These are phyloP conservation scores for Pangasius mekongensis DNA, from an alignment of 2,797 vertebrate genomes.

Conservation along the genomic window DNA sequence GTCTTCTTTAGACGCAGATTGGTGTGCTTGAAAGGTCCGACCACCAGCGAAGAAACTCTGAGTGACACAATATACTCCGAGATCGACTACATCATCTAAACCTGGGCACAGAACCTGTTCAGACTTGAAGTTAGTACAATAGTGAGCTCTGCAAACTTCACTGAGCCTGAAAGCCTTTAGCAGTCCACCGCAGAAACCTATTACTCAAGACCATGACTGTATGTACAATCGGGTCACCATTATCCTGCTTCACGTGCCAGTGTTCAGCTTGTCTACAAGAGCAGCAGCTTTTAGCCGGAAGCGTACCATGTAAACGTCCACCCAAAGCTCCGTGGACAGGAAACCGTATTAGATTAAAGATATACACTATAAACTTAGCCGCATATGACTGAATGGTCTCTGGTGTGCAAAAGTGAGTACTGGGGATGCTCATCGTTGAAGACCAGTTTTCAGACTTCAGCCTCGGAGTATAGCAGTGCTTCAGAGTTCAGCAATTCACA, in stretches of 20 bases:
- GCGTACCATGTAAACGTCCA: neutral
- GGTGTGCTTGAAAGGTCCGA: slow-evolving; percentile 73
- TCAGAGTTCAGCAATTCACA: neutral
- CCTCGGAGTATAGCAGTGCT: neutral
- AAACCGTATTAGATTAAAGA: neutral
- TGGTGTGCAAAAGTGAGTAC: neutral
- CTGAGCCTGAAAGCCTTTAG: slow-evolving; percentile 14
- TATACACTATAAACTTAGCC: neutral
- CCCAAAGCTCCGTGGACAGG: neutral
- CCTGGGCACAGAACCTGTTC: neutral
- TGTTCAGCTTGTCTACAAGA: neutral
- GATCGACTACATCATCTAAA: slow-evolving; percentile 78
- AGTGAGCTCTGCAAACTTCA: slow-evolving; percentile 13
- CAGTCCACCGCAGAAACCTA: neutral
- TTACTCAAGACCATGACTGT: neutral
- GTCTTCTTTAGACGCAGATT: slow-evolving; percentile 72
- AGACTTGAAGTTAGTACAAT: slow-evolving; percentile 30
- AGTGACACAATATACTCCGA: slow-evolving; percentile 74
- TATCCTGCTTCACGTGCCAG: slow-evolving; percentile 10
- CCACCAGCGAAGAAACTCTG: slow-evolving; percentile 76
- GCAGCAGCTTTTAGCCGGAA: slow-evolving; percentile 16
- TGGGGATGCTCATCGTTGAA: neutral
- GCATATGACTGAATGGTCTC: neutral
- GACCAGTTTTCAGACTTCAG: too few relatives aligned
- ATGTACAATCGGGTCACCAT: slow-evolving; percentile 1